These are phyloP conservation scores for Octomys mimax DNA, from an alignment of 2,797 vertebrate genomes.

Conservation along the genomic window DNA sequence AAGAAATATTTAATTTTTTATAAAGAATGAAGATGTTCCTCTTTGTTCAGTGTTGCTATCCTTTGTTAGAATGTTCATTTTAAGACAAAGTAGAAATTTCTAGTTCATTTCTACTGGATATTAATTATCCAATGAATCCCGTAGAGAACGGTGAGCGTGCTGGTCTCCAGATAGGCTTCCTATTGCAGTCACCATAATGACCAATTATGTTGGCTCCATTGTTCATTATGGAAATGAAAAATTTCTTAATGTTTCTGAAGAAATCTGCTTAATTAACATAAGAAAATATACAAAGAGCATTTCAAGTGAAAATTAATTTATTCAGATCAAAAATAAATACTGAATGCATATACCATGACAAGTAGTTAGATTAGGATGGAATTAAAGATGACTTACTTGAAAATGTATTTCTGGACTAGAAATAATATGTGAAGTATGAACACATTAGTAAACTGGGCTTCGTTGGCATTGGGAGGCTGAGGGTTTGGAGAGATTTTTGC, in stretches of 20 bases:
- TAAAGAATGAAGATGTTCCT: background rate
- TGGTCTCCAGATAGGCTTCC: background rate
- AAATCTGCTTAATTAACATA: background rate
- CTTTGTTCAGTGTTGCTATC: background rate
- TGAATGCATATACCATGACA: background rate
- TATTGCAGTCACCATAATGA: background rate
- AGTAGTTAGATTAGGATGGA: background rate
- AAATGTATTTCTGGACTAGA: background rate
- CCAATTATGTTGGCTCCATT: background rate
- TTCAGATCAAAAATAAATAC: slow-evolving; percentile 30
- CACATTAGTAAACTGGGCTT: background rate
- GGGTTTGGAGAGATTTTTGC: background rate
- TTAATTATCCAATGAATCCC: background rate
- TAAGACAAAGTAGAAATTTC: slow-evolving; percentile 10
- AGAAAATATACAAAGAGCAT: background rate
- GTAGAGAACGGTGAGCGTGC: background rate
- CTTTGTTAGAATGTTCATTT: slow-evolving; percentile 1
- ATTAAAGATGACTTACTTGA: background rate
- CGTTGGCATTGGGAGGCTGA: background rate
- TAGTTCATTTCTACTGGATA: slow-evolving; percentile 52
- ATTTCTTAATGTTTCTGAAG: slow-evolving; percentile 8
- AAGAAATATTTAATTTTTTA: slow-evolving; percentile 33
- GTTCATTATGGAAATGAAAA: slow-evolving; percentile 30
- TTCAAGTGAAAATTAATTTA: background rate
- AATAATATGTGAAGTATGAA: background rate